Conservation (phyloP, 2,888 invertebrate genomes). For the Laspeyria flexula region DNA sequence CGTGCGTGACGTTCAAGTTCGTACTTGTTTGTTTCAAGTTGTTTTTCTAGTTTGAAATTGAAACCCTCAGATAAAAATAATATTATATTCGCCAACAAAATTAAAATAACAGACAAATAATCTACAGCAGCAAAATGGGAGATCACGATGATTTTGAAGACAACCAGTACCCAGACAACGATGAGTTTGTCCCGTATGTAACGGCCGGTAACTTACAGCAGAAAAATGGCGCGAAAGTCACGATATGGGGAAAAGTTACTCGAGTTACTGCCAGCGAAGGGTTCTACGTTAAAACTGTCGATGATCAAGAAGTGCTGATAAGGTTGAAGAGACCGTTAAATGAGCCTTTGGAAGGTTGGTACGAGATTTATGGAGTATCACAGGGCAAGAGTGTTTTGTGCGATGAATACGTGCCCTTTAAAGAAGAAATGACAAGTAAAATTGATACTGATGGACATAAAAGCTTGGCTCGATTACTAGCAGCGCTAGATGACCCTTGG, state of each 20-base stretch:
- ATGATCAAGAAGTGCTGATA: conserved; percentile 78
- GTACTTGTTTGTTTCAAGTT: no score
- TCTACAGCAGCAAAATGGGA: no score
- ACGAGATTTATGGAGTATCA: conserved; percentile 77
- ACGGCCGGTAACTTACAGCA: conserved; percentile 76
- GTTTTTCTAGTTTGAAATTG: no score
- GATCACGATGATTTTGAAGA: conserved; percentile 81
- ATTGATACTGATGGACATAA: conserved; percentile 79
- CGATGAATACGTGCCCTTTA: conserved; percentile 76
- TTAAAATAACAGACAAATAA: no score
- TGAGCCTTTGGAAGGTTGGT: conserved; percentile 81
- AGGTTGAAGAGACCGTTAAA: conserved; percentile 68
- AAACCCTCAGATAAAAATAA: no score
- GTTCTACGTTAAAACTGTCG: conserved; percentile 77
- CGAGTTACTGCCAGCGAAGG: conserved; percentile 77
- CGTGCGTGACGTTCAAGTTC: no score
- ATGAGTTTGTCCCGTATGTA: conserved; percentile 79
- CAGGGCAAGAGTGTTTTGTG: conserved; percentile 78
- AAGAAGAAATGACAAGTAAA: conserved; percentile 69
- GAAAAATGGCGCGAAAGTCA: conserved; percentile 79
- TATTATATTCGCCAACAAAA: no score
- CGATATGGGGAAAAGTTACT: conserved; percentile 79
- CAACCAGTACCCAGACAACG: conserved; percentile 78
- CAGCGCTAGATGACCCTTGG: conserved; percentile 80
- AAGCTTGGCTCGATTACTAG: conserved; percentile 69